phyloP scores from a whole-genome alignment of 1,140 invertebrate genomes.

The Drosophila bocki region DNA sequence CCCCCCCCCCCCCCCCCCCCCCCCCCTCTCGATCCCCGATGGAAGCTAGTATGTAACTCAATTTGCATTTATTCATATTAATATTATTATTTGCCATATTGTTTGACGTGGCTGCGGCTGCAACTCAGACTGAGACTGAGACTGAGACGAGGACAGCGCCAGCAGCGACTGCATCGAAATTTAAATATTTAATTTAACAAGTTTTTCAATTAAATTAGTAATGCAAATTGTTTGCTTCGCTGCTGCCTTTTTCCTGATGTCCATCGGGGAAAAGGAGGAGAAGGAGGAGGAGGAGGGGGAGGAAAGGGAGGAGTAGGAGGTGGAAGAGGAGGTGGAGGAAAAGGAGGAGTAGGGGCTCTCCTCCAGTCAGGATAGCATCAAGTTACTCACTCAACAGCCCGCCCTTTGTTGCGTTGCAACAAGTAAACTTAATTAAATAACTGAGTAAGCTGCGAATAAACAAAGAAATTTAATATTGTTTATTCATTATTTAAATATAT shows the following conservation, averaged over 20 bases:
- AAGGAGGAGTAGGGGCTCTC: not conserved
- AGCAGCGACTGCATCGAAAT: conserved; percentile 45
- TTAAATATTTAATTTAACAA: conserved; percentile 81
- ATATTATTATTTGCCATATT: conserved; percentile 67
- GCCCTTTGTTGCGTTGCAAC: conserved; percentile 46
- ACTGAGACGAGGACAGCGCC: conserved; percentile 28
- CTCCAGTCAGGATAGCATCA: conserved; percentile 15
- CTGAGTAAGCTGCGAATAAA: conserved; percentile 49
- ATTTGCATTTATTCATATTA: conserved; percentile 73
- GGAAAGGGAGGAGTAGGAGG: too few species aligned
- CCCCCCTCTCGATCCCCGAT: not conserved
- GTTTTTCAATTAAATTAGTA: conserved; percentile 77
- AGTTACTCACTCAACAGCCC: conserved; percentile 21
- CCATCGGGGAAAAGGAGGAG: not conserved
- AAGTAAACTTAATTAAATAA: conserved; percentile 60
- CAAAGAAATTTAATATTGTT: conserved; percentile 31
- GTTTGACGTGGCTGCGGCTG: conserved; percentile 39
- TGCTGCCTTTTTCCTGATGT: conserved; percentile 25
- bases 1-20: too few species aligned
- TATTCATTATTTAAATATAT: not conserved
- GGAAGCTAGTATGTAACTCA: conserved; percentile 50
- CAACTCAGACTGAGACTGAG: not conserved
- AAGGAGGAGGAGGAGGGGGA: not conserved
- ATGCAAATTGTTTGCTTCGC: conserved; percentile 63
- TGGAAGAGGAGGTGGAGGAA: not conserved